Conservation (phyloP, 2,888 invertebrate genomes). For the Incurvaria masculella region DNA sequence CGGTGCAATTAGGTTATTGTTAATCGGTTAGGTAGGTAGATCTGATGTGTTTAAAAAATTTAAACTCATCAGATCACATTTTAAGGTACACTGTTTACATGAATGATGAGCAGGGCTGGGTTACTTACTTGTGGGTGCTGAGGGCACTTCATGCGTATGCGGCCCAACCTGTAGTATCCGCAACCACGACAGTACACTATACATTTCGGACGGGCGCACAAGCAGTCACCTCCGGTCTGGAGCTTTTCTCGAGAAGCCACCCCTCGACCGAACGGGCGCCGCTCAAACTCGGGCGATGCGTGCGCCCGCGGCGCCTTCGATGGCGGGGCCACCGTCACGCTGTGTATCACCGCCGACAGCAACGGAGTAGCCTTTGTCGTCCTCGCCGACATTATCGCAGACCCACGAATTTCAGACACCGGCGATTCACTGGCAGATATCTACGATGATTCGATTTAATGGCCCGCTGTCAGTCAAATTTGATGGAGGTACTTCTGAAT, state of each 20-base stretch:
- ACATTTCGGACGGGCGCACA: conserved; percentile 37
- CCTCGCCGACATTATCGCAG: no score
- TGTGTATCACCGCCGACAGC: not conserved
- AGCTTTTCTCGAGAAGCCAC: conserved; percentile 30
- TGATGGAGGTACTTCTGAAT: no score
- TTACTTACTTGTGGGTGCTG: conserved; percentile 41
- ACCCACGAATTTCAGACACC: no score
- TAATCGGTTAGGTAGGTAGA: no score
- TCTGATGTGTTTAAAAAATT: not conserved
- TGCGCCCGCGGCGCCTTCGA: not conserved
- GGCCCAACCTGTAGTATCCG: conserved; percentile 40
- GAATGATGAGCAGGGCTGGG: no score
- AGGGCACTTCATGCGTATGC: conserved; percentile 40
- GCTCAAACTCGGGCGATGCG: no score
- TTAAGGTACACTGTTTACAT: no score
- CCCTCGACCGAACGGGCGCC: conserved; percentile 30
- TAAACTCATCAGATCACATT: not conserved
- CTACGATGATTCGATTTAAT: no score
- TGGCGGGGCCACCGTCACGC: not conserved
- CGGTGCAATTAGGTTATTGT: no score
- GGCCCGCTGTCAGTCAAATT: no score
- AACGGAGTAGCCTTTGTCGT: not conserved
- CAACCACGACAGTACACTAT: conserved; percentile 46
- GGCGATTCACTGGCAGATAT: no score
- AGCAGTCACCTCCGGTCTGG: conserved; percentile 31